A percentile compares a stretch with the other conserved stretches of the same genome.
Evolutionary conservation across 2,113 vertebrate genomes (phyloP).

Genomic region (Corydoras sp.): DNA sequence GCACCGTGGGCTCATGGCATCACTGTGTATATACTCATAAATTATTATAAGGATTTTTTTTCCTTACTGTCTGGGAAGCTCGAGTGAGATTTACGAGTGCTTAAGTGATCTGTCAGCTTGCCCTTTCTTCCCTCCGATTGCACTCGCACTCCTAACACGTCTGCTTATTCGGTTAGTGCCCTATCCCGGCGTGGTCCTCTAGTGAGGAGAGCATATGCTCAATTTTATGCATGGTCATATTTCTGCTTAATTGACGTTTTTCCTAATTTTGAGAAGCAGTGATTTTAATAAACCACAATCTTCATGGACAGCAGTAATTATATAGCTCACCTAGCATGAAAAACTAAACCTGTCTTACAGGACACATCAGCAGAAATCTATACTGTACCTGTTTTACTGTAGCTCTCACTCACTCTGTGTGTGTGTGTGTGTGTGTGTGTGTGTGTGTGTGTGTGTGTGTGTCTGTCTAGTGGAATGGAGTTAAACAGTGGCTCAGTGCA

Average conservation of each 20-base stretch:
- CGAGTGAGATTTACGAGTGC: constrained; percentile 40
- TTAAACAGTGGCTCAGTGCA: not conserved
- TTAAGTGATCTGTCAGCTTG: constrained; percentile 39
- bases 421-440: constrained; percentile 5
- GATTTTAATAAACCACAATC: not conserved
- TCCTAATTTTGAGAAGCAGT: not conserved
- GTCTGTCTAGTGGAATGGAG: no score
- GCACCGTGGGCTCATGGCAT: constrained; percentile 9
- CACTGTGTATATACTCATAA: constrained; percentile 17
- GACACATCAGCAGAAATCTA: not conserved
- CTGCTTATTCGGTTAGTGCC: constrained; percentile 28
- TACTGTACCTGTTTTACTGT: not conserved
- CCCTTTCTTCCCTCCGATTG: constrained; percentile 34
- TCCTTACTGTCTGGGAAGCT: constrained; percentile 33
- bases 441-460: not conserved
- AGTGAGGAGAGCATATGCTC: not conserved
- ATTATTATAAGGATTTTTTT: constrained; percentile 21
- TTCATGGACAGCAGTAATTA: not conserved
- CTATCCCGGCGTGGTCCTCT: not conserved
- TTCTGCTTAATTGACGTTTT: not conserved
- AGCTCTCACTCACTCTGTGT: not conserved
- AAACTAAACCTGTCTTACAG: constrained; percentile 12
- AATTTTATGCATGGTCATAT: constrained; percentile 1
- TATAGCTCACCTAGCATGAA: constrained; percentile 2
- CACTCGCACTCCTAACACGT: constrained; percentile 5